Evolutionary conservation across 2,888 invertebrate species (phyloP).

Genomic region (Carterocephalus palaemon): DNA sequence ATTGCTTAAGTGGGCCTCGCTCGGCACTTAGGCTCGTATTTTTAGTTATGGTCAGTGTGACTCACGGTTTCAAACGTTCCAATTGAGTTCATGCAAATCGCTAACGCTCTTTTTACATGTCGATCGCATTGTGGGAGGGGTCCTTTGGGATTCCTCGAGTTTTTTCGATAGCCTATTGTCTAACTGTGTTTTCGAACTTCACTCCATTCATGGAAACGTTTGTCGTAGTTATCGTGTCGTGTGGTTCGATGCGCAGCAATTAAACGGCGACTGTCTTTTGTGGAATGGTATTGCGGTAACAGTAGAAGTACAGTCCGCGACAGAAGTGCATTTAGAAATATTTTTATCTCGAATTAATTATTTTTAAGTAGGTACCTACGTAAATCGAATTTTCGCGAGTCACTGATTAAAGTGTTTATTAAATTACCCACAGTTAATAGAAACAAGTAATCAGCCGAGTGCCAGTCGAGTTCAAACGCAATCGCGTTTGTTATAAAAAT

Average conservation of each 20-base stretch:
- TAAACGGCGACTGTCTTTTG: conserved; percentile 31
- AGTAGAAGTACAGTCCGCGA: conserved; percentile 7
- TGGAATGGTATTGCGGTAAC: conserved; percentile 19
- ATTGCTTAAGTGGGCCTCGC: conserved; percentile 17
- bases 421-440: no score
- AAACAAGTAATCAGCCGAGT: no score
- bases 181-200: conserved; percentile 47
- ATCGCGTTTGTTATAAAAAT: no score
- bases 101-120: conserved; percentile 12
- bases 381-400: no score
- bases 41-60: conserved; percentile 15
- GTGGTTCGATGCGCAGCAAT: conserved; percentile 33
- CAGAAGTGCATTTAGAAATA: neutral
- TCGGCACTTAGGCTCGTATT: conserved; percentile 8
- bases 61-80: conserved; percentile 14
- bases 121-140: neutral
- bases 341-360: neutral
- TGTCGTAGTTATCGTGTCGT: conserved; percentile 31
- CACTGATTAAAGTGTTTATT: no score
- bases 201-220: conserved; percentile 52
- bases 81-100: conserved; percentile 13
- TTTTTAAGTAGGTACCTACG: no score
- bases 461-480: no score
- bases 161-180: conserved; percentile 60
- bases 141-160: conserved; percentile 44